Base-by-base conservation (phyloP, 2,888 invertebrate species). In the Philopedon plagiatum region DNA sequence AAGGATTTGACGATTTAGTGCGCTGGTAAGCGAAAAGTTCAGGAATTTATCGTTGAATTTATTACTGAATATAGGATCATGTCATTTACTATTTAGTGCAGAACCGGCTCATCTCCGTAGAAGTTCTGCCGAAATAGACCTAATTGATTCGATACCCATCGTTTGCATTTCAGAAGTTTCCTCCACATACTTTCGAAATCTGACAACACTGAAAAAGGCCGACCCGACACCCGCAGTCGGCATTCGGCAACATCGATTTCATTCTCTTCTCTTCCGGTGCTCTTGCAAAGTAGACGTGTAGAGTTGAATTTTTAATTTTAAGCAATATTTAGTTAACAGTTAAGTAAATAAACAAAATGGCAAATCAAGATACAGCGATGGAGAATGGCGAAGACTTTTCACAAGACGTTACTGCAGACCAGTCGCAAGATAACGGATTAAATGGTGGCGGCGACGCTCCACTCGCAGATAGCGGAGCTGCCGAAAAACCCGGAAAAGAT, bases 331-430 rank as follows among this genome's bases (percentile, higher is more conserved):
- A 57, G 68, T 64, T 62, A 73, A 65, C 34, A 65, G 54, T 56
- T 71, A 62, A 64, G 46, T 66, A 65, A 71, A 73, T 66, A 68
- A 64, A 61, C 32, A 71, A 57, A 71, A 89, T 90, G 89, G 88
- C 89, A 76, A 88, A 86, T 82, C 88, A 90, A 88, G 91, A 90
- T 84, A 88, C 87, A 87, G 88, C 89, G 82, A 92, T 92, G 91
- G 90, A 90, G 80, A 93, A 92, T 87, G 92, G 92, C 85, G 93
- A 93, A 87, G 93, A 93, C 86, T 92, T 92, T 87, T 92, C 92
- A 80, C 91, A 92, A 89, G 92, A 92, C 84, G 90, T 92, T 81
- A 80, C 81, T 69, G 86, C 87, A 57, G 92, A 92, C 80, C 91
- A 91, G 86, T 87, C 86, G 78, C 71, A 76, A 71, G 86, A 87